phyloP scores from a whole-genome alignment of 2,113 vertebrate genomes.

The Athene noctua region DNA sequence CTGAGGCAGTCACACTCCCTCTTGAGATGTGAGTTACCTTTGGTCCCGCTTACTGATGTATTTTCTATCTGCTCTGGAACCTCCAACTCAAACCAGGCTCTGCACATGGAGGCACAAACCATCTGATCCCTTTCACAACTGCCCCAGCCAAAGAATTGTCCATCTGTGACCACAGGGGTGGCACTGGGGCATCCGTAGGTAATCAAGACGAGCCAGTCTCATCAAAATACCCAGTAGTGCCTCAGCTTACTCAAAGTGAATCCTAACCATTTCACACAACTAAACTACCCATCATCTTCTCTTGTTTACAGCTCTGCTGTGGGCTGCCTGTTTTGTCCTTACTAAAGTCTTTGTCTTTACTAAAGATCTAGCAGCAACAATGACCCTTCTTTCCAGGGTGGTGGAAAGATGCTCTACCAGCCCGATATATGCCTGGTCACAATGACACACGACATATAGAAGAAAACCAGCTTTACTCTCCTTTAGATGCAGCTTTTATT shows the following conservation, averaged over 20 bases:
- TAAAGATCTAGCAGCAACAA: background rate
- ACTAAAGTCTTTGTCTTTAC: background rate
- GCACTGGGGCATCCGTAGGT: background rate
- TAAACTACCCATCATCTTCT: background rate
- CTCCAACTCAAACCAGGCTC: background rate
- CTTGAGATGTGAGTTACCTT: background rate
- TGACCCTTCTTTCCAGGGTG: background rate
- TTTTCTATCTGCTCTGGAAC: background rate
- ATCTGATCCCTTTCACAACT: background rate
- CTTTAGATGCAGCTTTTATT: background rate
- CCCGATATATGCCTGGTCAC: background rate
- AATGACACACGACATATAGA: accelerated
- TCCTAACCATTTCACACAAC: background rate
- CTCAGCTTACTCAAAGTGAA: background rate
- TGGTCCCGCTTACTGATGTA: too few relatives aligned
- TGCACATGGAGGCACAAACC: background rate
- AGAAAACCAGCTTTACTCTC: background rate
- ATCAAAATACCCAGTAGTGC: background rate
- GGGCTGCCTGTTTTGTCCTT: background rate
- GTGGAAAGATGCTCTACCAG: background rate
- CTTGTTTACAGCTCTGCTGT: background rate
- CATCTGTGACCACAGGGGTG: background rate
- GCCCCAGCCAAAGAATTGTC: background rate
- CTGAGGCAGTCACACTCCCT: background rate
- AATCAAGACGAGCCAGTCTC: accelerated